A percentile compares a stretch with the other conserved stretches of the same genome.
These are phyloP conservation scores for Scaptomyza reducta DNA, from an alignment of 2,888 invertebrate species.

Conservation along the genomic window DNA sequence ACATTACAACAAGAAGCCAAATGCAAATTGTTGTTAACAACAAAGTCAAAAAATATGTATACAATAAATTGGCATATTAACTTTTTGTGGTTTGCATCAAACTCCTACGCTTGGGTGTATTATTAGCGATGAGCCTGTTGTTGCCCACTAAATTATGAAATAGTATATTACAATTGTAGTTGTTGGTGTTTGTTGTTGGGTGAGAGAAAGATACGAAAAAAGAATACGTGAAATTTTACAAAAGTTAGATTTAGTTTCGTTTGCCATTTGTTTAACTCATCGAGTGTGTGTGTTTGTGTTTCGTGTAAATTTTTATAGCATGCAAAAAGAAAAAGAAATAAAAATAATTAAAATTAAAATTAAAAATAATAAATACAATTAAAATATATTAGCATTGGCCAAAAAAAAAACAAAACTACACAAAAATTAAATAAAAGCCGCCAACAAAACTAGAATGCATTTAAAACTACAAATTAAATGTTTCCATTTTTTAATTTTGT, in stretches of 20 bases:
- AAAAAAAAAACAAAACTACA: conserved; percentile 35
- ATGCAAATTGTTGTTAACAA: conserved; percentile 45
- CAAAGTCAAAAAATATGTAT: conserved; percentile 31
- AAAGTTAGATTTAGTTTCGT: conserved; percentile 62
- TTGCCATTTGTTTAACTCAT: conserved; percentile 43
- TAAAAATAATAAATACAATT: conserved; percentile 39
- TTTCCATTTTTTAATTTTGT: conserved; percentile 6
- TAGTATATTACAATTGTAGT: conserved; percentile 54
- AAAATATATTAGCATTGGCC: conserved; percentile 22
- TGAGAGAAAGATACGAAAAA: conserved; percentile 55
- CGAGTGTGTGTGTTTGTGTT: conserved; percentile 33
- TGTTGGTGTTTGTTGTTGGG: conserved; percentile 51
- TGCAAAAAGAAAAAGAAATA: conserved; percentile 71
- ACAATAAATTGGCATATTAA: conserved; percentile 80
- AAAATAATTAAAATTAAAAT: conserved; percentile 48
- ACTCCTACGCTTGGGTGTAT: conserved; percentile 82
- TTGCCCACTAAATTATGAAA: conserved; percentile 68
- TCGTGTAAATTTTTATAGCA: conserved; percentile 47
- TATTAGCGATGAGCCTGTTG: conserved; percentile 82
- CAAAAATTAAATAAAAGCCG: conserved; percentile 9
- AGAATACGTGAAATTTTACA: conserved; percentile 64
- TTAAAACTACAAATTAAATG: conserved; percentile 25
- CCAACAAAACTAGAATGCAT: conserved; percentile 45
- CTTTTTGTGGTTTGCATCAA: conserved; percentile 81
- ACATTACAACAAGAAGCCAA: conserved; percentile 49